Evolutionary conservation across 2,113 vertebrate species (phyloP), one percentile per base, ranked within the genome.

Genomic region (Otis tarda): DNA sequence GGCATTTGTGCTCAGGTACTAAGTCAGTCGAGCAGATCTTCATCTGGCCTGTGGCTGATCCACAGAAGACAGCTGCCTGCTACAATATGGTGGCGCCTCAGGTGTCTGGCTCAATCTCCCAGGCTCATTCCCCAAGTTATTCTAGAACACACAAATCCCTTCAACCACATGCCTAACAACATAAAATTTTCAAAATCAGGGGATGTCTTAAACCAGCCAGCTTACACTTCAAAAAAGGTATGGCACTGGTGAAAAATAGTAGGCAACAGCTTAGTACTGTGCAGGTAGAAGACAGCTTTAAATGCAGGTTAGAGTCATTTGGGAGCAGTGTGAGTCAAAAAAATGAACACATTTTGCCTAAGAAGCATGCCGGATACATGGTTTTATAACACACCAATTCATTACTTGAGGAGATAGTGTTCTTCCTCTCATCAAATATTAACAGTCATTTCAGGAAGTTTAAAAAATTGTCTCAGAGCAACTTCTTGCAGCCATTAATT

Each of bases 391-490:
- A 94, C 53, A 96, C 47, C 94, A 93, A 93, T 97, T 97, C 96
- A 97, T 97, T 97, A 97, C 85, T 93, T 59, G 76, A 96, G 94
- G 95, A 98, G 96, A 97, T 91, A 93, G 96, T 92, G 90, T 91
- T 98, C 97, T 96, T 97, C 91, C 77, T 93, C 95, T 98, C 96
- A 97, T 98, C 97, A 98, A 98, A 97, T 96, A 98, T 98, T 98
- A 97, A 97, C 15, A 50, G 96, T 94, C 95, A 47, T 97, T 98
- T 95, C 97, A 92, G 93, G 96, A 97, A 96, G 95, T 93, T 97
- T 96, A 97, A 98, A 98, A 97, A 98, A 98, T 95, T 92, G 96
- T 97, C 98, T 98, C 96, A 63, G 39, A 95, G 97, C 94, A 97
- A 97, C 95, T 97, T 97, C 95, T 97, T 82, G 39, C 95, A 94